Percentiles rank a stretch among this genome's conserved stretches.
phyloP scores from a whole-genome alignment of 2,797 vertebrate species.

The Octomys mimax region DNA sequence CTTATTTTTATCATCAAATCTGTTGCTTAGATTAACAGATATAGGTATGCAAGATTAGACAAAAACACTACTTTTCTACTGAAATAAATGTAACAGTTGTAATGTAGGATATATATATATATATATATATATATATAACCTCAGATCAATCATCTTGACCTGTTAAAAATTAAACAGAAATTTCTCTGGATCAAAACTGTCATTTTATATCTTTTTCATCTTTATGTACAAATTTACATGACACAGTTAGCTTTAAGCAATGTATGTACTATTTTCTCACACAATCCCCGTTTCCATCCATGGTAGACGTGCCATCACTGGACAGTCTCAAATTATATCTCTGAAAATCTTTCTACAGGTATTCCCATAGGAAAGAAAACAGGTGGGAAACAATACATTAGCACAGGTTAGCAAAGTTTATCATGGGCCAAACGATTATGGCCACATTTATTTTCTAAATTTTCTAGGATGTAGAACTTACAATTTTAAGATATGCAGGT shows the following conservation, averaged over 20 bases:
- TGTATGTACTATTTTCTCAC: not conserved
- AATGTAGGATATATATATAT: rapidly evolving
- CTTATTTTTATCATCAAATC: too few species aligned
- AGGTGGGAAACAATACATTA: not conserved
- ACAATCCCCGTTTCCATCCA: not conserved
- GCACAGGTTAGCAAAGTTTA: not conserved
- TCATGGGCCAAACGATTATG: not conserved
- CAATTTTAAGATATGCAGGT: not conserved
- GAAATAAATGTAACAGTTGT: not conserved
- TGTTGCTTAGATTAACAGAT: too few species aligned
- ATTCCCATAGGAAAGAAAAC: not conserved
- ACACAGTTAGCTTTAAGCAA: not conserved
- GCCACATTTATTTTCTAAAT: not conserved
- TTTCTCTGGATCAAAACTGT: not conserved
- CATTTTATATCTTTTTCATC: not conserved
- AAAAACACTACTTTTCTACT: not conserved
- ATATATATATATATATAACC: too few species aligned
- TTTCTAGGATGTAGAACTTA: not conserved
- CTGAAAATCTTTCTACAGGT: not conserved
- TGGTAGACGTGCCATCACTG: not conserved
- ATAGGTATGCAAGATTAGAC: too few species aligned
- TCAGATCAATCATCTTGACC: not conserved
- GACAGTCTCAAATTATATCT: not conserved
- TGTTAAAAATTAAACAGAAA: not conserved
- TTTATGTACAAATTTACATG: not conserved